A percentile compares a stretch with the other conserved stretches of the same genome.
Conservation (phyloP, 2,113 vertebrate genomes). For the Bos indicus region DNA sequence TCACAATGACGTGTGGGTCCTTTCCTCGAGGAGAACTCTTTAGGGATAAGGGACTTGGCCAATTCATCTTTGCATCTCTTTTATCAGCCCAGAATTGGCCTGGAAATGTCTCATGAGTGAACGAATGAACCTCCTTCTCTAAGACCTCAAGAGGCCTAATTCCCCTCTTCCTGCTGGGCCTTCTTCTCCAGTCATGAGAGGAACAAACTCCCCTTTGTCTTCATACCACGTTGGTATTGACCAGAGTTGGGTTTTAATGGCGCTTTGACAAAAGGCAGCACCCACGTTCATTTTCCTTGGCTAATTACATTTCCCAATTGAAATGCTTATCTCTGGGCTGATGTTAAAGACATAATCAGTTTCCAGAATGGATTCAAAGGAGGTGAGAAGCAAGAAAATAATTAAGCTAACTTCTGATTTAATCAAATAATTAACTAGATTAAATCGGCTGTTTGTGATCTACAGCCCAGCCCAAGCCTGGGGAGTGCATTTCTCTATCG, state of each 20-base stretch:
- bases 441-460: conserved; percentile 25
- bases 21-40: neutral
- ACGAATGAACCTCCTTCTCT: neutral
- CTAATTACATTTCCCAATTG: conserved; percentile 49
- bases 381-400: conserved; percentile 59
- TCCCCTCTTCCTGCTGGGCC: neutral
- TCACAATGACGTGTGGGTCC: neutral
- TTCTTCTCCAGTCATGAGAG: neutral
- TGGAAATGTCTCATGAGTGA: neutral
- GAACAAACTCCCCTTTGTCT: neutral
- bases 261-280: conserved; percentile 54
- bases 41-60: neutral
- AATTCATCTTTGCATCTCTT: neutral
- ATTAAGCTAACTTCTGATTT: conserved; percentile 68
- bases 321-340: conserved; percentile 11
- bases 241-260: neutral
- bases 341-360: conserved; percentile 38
- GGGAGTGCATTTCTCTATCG: neutral
- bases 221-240: neutral
- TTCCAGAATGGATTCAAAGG: conserved; percentile 62
- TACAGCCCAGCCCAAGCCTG: neutral
- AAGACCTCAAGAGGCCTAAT: neutral
- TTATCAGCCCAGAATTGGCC: neutral
- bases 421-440: conserved; percentile 11
- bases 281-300: conserved; percentile 37